Percentiles rank a stretch among this genome's conserved stretches.
Conservation (phyloP, 2,797 vertebrate genomes). For the Ceryle rudis region DNA sequence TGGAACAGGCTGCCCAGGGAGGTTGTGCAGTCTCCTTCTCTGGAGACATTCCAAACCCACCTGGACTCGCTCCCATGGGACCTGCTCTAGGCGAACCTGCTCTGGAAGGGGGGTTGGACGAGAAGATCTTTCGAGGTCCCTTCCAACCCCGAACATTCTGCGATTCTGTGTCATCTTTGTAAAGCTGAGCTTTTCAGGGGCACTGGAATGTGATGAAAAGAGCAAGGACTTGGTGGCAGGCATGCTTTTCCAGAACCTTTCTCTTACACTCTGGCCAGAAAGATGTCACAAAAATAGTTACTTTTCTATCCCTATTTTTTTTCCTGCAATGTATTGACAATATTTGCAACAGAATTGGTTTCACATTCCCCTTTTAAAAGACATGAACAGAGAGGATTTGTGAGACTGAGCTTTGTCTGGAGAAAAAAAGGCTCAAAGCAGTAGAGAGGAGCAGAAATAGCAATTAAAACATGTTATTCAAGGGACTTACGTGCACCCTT, state of each 20-base stretch:
- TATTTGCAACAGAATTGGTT: not conserved
- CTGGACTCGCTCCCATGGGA: too few species aligned
- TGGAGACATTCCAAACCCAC: too few species aligned
- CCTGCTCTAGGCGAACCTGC: too few species aligned
- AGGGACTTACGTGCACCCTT: not conserved
- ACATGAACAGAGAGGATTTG: not conserved
- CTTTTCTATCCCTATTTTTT: accelerated
- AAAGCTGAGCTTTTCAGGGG: not conserved
- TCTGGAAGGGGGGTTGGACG: too few species aligned
- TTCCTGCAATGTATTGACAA: not conserved
- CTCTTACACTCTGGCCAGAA: not conserved
- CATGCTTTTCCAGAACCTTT: not conserved
- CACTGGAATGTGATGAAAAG: not conserved
- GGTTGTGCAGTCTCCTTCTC: too few species aligned
- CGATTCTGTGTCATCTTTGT: not conserved
- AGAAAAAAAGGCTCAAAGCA: not conserved
- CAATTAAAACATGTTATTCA: not conserved
- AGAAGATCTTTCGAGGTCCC: too few species aligned
- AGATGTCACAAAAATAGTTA: not conserved
- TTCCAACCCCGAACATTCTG: too few species aligned
- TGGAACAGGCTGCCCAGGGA: too few species aligned
- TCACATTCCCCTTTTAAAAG: not conserved
- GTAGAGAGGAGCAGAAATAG: not conserved
- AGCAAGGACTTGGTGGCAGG: not conserved
- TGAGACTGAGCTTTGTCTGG: not conserved